Conservation (phyloP, 2,797 vertebrate genomes). For the Myoxocephalus aenaeus region DNA sequence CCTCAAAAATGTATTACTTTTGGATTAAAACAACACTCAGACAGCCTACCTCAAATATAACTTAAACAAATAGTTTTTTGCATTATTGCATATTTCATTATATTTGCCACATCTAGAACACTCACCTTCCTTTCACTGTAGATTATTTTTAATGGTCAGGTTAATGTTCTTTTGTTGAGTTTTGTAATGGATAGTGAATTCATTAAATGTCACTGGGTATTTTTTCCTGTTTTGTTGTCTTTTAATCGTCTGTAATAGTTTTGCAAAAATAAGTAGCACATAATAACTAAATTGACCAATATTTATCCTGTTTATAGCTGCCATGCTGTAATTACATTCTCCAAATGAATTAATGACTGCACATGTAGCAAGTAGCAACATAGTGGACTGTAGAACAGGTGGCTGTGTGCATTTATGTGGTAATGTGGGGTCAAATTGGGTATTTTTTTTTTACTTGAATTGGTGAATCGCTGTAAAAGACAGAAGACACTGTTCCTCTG, state of each 20-base stretch:
- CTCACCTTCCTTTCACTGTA: background rate
- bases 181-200: background rate
- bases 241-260: background rate
- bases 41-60: background rate
- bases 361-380: background rate
- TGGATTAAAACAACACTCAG: background rate
- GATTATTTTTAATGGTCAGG: background rate
- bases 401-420: slow-evolving; percentile 30
- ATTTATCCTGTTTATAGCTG: background rate
- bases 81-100: background rate
- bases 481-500: background rate
- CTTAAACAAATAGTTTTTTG: background rate
- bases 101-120: background rate
- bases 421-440: background rate
- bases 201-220: background rate
- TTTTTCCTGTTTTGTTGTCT: background rate
- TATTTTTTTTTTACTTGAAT: background rate
- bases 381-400: slow-evolving; percentile 1
- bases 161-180: background rate
- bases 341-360: background rate
- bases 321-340: background rate
- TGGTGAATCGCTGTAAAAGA: slow-evolving; percentile 14
- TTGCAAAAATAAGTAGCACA: background rate
- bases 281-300: background rate
- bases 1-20: background rate